These are phyloP conservation scores for Drosophila cardini DNA, from an alignment of 1,140 invertebrate species.

Conservation along the genomic window DNA sequence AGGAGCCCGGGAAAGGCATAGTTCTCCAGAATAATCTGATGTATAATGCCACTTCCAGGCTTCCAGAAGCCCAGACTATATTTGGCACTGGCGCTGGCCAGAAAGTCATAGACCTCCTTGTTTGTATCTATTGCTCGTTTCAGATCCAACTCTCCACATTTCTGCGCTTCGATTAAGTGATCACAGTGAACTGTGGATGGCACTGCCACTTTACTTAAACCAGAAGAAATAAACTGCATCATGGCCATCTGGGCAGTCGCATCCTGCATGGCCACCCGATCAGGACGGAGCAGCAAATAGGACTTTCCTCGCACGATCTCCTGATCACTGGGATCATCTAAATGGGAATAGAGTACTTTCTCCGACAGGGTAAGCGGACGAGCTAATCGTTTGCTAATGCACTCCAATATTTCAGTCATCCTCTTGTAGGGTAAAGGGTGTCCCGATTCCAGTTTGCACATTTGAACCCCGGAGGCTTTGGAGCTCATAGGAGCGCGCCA, in stretches of 20 bases:
- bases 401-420: conserved; percentile 90
- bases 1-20: conserved; percentile 99
- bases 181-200: conserved; percentile 99
- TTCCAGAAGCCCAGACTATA: conserved; percentile 99
- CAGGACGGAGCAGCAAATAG: conserved; percentile 96
- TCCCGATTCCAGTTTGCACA: conserved; percentile 96
- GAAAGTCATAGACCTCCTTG: conserved; percentile 98
- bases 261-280: conserved; percentile 99
- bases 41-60: conserved; percentile 99
- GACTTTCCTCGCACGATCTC: conserved; percentile 95
- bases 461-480: conserved; percentile 88
- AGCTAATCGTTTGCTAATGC: conserved; percentile 94
- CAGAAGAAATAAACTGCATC: conserved; percentile 99
- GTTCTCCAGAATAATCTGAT: conserved; percentile 99
- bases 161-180: conserved; percentile 99
- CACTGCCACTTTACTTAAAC: conserved; percentile 96
- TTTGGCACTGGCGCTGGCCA: conserved; percentile 96
- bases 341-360: conserved; percentile 98
- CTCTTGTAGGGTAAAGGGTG: conserved; percentile 94
- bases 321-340: conserved; percentile 94
- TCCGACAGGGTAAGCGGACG: conserved; percentile 98
- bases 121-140: conserved; percentile 96
- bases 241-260: conserved; percentile 99
- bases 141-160: conserved; percentile 95
- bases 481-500: conserved; percentile 47